phyloP scores from a whole-genome alignment of 1,140 invertebrate species.

The Oscheius sp. region DNA sequence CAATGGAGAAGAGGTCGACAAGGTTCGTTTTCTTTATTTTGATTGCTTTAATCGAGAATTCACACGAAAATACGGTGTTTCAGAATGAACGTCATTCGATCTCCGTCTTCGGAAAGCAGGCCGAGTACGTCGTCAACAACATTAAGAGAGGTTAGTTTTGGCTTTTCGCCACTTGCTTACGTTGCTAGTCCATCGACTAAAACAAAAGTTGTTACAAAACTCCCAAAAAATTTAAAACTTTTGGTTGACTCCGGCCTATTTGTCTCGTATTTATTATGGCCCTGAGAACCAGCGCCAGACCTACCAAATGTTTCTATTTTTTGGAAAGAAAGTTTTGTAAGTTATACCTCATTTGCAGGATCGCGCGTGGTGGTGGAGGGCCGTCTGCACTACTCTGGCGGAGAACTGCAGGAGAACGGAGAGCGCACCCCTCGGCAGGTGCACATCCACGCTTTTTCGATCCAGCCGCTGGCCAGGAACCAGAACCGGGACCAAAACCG shows the following conservation, averaged over 20 bases:
- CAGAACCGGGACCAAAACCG: too few species aligned
- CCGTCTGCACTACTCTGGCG: slow-evolving; percentile 28
- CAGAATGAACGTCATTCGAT: slow-evolving; percentile 21
- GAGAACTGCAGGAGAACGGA: slow-evolving; percentile 28
- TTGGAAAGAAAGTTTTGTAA: too few species aligned
- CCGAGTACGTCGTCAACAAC: neutral
- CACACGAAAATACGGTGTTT: neutral
- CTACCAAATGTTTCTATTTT: too few species aligned
- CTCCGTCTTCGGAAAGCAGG: slow-evolving; percentile 27
- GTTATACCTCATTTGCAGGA: slow-evolving; percentile 26
- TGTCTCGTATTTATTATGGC: too few species aligned
- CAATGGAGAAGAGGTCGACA: neutral
- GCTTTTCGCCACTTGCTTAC: too few species aligned
- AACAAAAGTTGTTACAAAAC: too few species aligned
- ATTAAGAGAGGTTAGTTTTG: slow-evolving; percentile 15
- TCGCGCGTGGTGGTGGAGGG: slow-evolving; percentile 23
- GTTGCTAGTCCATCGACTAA: too few species aligned
- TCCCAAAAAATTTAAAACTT: slow-evolving; percentile 13
- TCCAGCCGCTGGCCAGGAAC: slow-evolving; percentile 24
- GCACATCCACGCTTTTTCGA: slow-evolving; percentile 19
- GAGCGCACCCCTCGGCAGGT: slow-evolving; percentile 23
- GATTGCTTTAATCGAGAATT: neutral
- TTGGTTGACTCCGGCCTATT: too few species aligned
- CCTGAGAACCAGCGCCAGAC: too few species aligned
- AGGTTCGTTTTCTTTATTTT: neutral